Evolutionary conservation across 2,797 vertebrate species (phyloP).

Genomic region (Heliangelus exortis): DNA sequence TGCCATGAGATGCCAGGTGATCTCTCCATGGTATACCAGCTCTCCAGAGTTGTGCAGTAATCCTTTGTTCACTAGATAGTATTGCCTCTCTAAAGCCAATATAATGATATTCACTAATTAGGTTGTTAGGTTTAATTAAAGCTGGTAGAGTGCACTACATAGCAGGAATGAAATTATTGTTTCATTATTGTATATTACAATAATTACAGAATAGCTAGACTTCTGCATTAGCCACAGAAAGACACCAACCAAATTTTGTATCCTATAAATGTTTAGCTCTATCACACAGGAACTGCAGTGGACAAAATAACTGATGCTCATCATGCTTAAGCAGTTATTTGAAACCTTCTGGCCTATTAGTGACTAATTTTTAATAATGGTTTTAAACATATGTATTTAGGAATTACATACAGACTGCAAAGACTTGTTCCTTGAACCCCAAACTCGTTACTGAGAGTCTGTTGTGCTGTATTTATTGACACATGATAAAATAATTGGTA

Average conservation of each 20-base stretch:
- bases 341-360: not conserved
- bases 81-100: conserved; percentile 28
- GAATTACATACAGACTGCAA: not conserved
- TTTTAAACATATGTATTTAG: not conserved
- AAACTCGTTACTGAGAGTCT: not conserved
- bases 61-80: not conserved
- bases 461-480: not conserved
- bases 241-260: not conserved
- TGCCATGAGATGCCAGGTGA: not conserved
- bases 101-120: conserved; percentile 62
- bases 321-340: not conserved
- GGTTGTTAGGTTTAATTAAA: conserved; percentile 61
- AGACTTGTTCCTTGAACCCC: not conserved
- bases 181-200: conserved; percentile 53
- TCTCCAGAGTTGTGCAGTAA: conserved; percentile 25
- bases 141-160: not conserved
- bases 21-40: not conserved
- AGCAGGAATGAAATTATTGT: conserved; percentile 56
- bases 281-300: not conserved
- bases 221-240: not conserved
- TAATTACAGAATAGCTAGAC: conserved; percentile 40
- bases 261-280: not conserved
- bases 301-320: not conserved
- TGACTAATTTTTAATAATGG: not conserved
- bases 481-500: not conserved